Evolutionary conservation across 2,888 invertebrate species (phyloP).

Genomic region (Cantharis nigra): DNA sequence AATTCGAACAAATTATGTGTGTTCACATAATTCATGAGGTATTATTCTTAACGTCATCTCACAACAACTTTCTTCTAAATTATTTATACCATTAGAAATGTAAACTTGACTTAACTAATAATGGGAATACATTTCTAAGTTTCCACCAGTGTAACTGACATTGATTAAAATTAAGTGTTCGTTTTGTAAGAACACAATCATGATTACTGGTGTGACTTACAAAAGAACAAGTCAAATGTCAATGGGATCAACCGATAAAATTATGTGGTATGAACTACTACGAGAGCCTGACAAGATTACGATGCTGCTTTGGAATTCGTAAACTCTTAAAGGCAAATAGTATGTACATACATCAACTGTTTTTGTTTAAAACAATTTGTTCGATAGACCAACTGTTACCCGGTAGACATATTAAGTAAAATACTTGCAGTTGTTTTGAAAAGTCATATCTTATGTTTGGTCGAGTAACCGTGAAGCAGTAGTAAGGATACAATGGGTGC

Average conservation of each 20-base stretch:
- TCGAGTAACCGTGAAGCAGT: too few relatives aligned
- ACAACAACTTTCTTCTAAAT: neutral
- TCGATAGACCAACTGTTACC: too few relatives aligned
- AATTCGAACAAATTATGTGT: neutral
- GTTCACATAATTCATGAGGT: neutral
- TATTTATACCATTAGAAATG: neutral
- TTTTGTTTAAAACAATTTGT: too few relatives aligned
- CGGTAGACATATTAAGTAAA: too few relatives aligned
- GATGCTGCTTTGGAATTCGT: neutral
- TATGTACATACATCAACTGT: too few relatives aligned
- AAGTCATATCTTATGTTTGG: too few relatives aligned
- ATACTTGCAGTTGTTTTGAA: too few relatives aligned
- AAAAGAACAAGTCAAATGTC: neutral
- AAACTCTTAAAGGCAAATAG: too few relatives aligned
- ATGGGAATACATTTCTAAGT: neutral
- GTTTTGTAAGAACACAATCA: neutral
- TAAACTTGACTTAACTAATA: neutral
- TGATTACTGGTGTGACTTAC: neutral
- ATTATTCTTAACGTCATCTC: neutral
- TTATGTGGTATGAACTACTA: neutral
- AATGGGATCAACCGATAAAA: neutral
- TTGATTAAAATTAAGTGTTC: neutral
- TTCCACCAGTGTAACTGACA: neutral
- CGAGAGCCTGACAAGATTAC: neutral
- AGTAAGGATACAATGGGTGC: too few relatives aligned